Percentiles rank a stretch among this genome's conserved stretches.
phyloP scores from a whole-genome alignment of 1,140 invertebrate genomes.

The Drosophila parabipectinata region DNA sequence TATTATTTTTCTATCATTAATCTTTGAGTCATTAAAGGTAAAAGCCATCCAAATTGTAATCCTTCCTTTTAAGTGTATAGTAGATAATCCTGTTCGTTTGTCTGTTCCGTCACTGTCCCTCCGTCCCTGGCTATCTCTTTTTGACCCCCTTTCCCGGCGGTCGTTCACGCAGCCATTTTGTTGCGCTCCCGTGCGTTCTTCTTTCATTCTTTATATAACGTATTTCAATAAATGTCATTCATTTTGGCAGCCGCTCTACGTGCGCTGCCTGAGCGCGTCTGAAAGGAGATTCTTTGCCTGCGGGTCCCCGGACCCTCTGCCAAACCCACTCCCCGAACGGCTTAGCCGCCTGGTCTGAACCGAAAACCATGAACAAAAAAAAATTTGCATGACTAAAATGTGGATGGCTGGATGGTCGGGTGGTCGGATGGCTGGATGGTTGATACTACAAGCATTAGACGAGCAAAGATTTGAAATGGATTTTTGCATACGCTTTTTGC shows the following conservation, averaged over 20 bases:
- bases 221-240: conserved; percentile 81
- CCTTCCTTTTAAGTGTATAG: neutral
- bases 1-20: too few species aligned
- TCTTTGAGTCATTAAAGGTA: neutral
- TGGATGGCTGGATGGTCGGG: conserved; percentile 21
- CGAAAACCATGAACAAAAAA: conserved; percentile 10
- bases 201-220: conserved; percentile 61
- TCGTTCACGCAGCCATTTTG: conserved; percentile 54
- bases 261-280: conserved; percentile 71
- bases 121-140: conserved; percentile 3
- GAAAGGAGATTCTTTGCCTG: conserved; percentile 48
- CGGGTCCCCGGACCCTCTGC: conserved; percentile 8
- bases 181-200: conserved; percentile 59
- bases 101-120: conserved; percentile 22
- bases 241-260: conserved; percentile 75
- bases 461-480: conserved; percentile 71
- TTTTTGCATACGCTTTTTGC: conserved; percentile 66
- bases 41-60: neutral
- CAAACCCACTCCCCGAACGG: conserved; percentile 2
- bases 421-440: conserved; percentile 9
- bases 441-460: conserved; percentile 52
- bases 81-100: conserved; percentile 14
- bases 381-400: conserved; percentile 68
- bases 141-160: conserved; percentile 13
- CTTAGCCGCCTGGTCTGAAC: conserved; percentile 28